Evolutionary conservation across 2,888 invertebrate genomes (phyloP).

Genomic region (Zootermopsis nevadensis): DNA sequence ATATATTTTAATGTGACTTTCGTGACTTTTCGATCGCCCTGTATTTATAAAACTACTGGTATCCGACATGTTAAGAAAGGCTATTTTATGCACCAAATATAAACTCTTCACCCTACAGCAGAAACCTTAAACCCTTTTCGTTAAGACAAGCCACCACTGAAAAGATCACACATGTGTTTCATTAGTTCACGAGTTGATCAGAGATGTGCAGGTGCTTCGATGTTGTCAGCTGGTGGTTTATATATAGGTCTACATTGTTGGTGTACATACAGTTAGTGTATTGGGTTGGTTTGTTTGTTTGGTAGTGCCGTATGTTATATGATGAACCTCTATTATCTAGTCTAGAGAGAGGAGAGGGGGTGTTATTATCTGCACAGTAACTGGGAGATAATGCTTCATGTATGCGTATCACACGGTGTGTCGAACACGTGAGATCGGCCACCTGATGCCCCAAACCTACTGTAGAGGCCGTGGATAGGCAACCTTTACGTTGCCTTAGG

Average conservation of each 20-base stretch:
- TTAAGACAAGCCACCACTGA: background rate
- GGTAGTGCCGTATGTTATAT: background rate
- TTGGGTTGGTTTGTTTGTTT: background rate
- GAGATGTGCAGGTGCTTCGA: background rate
- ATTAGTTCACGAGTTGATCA: background rate
- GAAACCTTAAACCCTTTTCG: background rate
- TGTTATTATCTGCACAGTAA: conserved; percentile 26
- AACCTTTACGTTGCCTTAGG: too few species aligned
- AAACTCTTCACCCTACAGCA: too few species aligned
- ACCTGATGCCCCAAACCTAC: conserved; percentile 29
- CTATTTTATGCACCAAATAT: too few species aligned
- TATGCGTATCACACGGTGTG: conserved; percentile 33
- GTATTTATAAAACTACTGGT: too few species aligned
- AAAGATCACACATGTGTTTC: background rate
- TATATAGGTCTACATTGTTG: background rate
- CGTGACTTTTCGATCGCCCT: too few species aligned
- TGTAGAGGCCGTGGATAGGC: background rate
- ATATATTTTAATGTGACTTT: too few species aligned
- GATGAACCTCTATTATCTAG: conserved; percentile 31
- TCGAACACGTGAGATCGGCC: background rate
- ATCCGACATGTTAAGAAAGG: too few species aligned
- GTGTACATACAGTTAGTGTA: background rate
- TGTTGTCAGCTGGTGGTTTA: background rate
- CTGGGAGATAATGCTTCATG: conserved; percentile 34
- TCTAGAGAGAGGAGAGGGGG: conserved; percentile 1